These are phyloP conservation scores for Scolopax rusticola DNA, from an alignment of 2,797 vertebrate genomes.

Conservation along the genomic window DNA sequence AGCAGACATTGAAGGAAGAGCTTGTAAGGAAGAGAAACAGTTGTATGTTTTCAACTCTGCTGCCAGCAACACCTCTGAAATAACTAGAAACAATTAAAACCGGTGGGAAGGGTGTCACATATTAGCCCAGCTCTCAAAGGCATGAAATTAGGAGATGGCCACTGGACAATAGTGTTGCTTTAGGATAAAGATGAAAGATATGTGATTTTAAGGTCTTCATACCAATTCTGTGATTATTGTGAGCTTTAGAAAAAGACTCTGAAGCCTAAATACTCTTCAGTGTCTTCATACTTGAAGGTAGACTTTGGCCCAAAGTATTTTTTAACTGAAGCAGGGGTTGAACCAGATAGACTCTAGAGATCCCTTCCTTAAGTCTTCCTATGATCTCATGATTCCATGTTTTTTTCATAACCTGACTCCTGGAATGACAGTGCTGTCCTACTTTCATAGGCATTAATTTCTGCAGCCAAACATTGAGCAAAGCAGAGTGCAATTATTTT, in stretches of 20 bases:
- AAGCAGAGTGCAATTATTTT: background rate
- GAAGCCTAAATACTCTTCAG: background rate
- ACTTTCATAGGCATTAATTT: background rate
- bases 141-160: background rate
- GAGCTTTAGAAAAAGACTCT: background rate
- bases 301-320: background rate
- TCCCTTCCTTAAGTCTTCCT: background rate
- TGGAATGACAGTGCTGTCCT: background rate
- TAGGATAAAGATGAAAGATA: background rate
- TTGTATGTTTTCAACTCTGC: background rate
- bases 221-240: background rate
- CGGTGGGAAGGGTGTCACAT: accelerated
- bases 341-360: background rate
- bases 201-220: background rate
- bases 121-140: background rate
- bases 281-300: background rate
- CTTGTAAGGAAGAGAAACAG: background rate
- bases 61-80: background rate
- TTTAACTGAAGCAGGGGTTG: background rate
- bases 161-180: background rate
- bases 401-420: background rate
- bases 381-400: background rate
- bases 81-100: background rate
- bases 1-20: background rate
- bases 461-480: background rate